Percentiles rank a stretch among this genome's conserved stretches.
phyloP scores from a whole-genome alignment of 1,140 invertebrate species.

The Hormaphis cornu region DNA sequence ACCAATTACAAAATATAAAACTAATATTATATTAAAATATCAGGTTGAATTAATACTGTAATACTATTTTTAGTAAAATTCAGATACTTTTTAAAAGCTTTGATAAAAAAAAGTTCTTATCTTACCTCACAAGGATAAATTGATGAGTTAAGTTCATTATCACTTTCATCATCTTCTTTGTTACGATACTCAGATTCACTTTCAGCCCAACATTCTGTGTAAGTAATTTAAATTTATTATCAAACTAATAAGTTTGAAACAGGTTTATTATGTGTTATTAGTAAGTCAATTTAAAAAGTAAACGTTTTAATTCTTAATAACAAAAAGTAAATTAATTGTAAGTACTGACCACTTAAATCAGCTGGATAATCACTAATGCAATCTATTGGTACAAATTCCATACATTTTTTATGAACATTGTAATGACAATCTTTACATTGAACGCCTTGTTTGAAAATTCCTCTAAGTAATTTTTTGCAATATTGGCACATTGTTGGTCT shows the following conservation, averaged over 20 bases:
- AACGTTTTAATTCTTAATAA: background rate
- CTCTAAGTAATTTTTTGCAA: slow-evolving; percentile 90
- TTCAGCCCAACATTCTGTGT: slow-evolving; percentile 55
- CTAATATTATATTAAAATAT: no score
- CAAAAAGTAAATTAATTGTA: background rate
- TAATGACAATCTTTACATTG: slow-evolving; percentile 98
- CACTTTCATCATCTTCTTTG: slow-evolving; percentile 47
- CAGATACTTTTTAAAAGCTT: no score
- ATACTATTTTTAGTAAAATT: no score
- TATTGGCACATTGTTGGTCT: slow-evolving; percentile 89
- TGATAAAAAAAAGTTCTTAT: no score
- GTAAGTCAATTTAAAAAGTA: no score
- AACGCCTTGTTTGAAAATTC: slow-evolving; percentile 91
- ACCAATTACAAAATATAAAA: no score
- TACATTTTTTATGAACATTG: slow-evolving; percentile 96
- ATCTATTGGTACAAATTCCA: slow-evolving; percentile 88
- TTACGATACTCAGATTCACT: slow-evolving; percentile 52
- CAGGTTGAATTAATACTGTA: no score
- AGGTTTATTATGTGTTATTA: no score
- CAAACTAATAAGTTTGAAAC: slow-evolving; percentile 1
- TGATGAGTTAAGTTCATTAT: slow-evolving; percentile 42
- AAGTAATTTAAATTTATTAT: slow-evolving; percentile 43
- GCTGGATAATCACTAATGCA: slow-evolving; percentile 69
- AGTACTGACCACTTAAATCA: slow-evolving; percentile 34
- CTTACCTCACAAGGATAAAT: slow-evolving; percentile 28